Evolutionary conservation across 2,888 invertebrate species (phyloP).

Genomic region (Nephrocerus scutellatus): DNA sequence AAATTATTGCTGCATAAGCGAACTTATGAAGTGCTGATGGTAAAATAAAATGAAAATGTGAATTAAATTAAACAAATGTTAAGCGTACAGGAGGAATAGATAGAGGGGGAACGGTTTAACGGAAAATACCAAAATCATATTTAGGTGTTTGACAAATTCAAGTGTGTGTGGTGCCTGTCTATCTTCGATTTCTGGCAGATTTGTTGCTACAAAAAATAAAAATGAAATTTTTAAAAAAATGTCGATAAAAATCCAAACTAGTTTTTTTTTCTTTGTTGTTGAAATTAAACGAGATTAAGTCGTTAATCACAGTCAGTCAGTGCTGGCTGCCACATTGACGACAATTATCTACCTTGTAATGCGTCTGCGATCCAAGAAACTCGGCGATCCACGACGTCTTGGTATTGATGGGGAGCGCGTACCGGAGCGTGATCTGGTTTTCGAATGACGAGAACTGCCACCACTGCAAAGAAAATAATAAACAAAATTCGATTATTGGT

Average conservation of each 20-base stretch:
- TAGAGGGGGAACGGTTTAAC: too few species aligned
- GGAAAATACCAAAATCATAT: too few species aligned
- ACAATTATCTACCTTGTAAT: slow-evolving; percentile 97
- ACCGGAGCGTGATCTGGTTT: slow-evolving; percentile 44
- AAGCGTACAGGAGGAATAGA: too few species aligned
- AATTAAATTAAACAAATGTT: slow-evolving; percentile 6
- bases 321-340: too few species aligned
- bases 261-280: too few species aligned
- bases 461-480: slow-evolving; percentile 24
- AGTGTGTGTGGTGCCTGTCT: slow-evolving; percentile 22
- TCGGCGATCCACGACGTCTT: slow-evolving; percentile 85
- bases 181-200: slow-evolving; percentile 28
- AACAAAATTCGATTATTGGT: too few species aligned
- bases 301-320: too few species aligned
- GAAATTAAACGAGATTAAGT: too few species aligned
- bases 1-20: too few species aligned
- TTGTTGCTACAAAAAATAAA: slow-evolving; percentile 29
- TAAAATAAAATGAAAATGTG: too few species aligned
- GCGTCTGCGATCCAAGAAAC: slow-evolving; percentile 84
- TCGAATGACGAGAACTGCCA: slow-evolving; percentile 30
- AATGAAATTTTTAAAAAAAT: slow-evolving; percentile 26
- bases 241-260: slow-evolving; percentile 19
- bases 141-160: too few species aligned
- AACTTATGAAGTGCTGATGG: too few species aligned
- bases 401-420: slow-evolving; percentile 86